Conservation (phyloP, 2,888 invertebrate genomes). For the Hirudinaria manillensis region DNA sequence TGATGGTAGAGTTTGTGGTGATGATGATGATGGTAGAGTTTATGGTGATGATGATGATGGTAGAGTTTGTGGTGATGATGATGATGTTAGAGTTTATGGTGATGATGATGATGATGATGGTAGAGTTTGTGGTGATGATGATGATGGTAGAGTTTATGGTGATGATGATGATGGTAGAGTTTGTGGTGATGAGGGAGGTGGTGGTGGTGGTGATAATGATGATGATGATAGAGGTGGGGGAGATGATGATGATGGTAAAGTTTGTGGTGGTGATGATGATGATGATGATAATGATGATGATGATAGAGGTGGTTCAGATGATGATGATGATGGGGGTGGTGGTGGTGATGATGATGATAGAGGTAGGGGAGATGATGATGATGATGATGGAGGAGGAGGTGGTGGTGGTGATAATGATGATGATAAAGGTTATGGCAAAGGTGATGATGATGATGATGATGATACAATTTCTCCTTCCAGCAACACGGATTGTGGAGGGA, state of each 20-base stretch:
- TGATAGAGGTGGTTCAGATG: too few relatives aligned
- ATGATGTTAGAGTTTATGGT: background rate
- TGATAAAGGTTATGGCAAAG: background rate
- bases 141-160: background rate
- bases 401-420: background rate
- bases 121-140: background rate
- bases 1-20: background rate
- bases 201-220: too few relatives aligned
- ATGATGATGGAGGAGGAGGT: background rate
- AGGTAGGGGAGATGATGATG: background rate
- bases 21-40: background rate
- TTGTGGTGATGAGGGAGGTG: too few relatives aligned
- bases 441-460: conserved; percentile 11
- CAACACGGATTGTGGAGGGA: conserved; percentile 84
- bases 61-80: background rate
- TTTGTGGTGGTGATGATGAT: too few relatives aligned
- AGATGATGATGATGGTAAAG: too few relatives aligned
- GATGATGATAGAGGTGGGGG: too few relatives aligned
- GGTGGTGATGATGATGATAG: too few relatives aligned
- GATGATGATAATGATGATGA: too few relatives aligned
- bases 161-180: background rate
- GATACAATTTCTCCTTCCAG: conserved; percentile 43
- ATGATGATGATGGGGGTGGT: too few relatives aligned
- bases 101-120: background rate
- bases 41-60: conserved; percentile 1